Percentiles rank a stretch among this genome's conserved stretches.
Conservation (phyloP, 2,113 vertebrate genomes). For the Sigmodon hispidus region DNA sequence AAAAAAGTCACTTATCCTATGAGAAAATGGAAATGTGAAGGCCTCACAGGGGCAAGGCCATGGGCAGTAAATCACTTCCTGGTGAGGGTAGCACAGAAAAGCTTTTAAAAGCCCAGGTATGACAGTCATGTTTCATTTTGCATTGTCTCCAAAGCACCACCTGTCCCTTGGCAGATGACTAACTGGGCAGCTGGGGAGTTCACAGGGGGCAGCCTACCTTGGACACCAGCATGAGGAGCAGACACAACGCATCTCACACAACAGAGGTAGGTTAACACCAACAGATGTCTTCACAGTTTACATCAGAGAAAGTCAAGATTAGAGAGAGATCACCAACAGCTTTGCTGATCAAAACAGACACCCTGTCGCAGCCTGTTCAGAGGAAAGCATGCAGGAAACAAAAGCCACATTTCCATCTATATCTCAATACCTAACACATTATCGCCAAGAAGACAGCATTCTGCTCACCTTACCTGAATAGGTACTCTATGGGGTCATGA, state of each 20-base stretch:
- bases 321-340: slow-evolving; percentile 16
- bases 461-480: background rate
- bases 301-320: slow-evolving; percentile 28
- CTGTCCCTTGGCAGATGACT: slow-evolving; percentile 61
- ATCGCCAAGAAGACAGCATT: slow-evolving; percentile 32
- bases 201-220: slow-evolving; percentile 33
- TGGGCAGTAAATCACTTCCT: background rate
- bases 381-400: slow-evolving; percentile 50
- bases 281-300: slow-evolving; percentile 64
- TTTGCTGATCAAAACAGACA: slow-evolving; percentile 59
- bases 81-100: background rate
- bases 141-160: slow-evolving; percentile 60
- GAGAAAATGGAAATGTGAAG: background rate
- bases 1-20: background rate
- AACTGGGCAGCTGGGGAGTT: slow-evolving; percentile 50
- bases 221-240: background rate
- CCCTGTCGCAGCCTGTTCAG: slow-evolving; percentile 23
- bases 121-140: slow-evolving; percentile 29
- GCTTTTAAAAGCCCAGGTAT: slow-evolving; percentile 9
- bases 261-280: slow-evolving; percentile 45
- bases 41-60: background rate
- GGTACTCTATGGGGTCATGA: background rate
- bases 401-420: slow-evolving; percentile 10
- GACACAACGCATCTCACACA: slow-evolving; percentile 28
- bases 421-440: background rate